Base-by-base conservation (phyloP, 2,113 vertebrate genomes). In the Progne subis region DNA sequence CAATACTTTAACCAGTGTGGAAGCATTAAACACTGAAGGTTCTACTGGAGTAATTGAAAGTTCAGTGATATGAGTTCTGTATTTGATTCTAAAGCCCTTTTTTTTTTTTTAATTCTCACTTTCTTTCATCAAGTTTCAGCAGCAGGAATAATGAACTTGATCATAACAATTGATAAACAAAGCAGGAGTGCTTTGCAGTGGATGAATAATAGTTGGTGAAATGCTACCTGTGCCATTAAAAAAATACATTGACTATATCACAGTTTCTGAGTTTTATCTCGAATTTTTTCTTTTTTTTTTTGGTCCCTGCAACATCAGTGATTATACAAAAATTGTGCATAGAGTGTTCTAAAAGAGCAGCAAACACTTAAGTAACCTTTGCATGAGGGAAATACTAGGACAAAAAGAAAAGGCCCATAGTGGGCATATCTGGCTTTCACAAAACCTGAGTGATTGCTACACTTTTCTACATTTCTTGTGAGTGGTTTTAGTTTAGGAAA, bases 191-290 rank as follows among this genome's bases (percentile, higher is more conserved):
- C 6, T 55, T 34, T 56, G 16, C 37, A 52, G 23, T 57, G 6
- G 8, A 20, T 59, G 55, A 53, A 3, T 47, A 57, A 77, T 11
- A 41, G 4, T 21, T 32, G 16, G 4, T 14, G 46, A 80, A 92
- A 47, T 56, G 6, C 3, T 60, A 19, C 14, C 18, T 3, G 0
- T 3, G 1, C 53, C 1, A 19, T 60, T 52, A 31, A 20, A 53
- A 79, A 31, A 59, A 14, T 31, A 9, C 13, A 41, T 5, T 37
- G 24, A 47, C 10, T 69, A 8, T 4, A 21, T 69, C 17, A 41
- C 14, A 16, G 46, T 53, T 69, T 64, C 14, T 77, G 32, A 39
- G 23, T 31, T 71, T 89, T 39, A 14, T 20, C 23, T 43, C 46
- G 4, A 6, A 2, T 46, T 44, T 65, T 57, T 20, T 20, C 19